Evolutionary conservation across 2,888 invertebrate genomes (phyloP).

Genomic region (Julus scandinavius): DNA sequence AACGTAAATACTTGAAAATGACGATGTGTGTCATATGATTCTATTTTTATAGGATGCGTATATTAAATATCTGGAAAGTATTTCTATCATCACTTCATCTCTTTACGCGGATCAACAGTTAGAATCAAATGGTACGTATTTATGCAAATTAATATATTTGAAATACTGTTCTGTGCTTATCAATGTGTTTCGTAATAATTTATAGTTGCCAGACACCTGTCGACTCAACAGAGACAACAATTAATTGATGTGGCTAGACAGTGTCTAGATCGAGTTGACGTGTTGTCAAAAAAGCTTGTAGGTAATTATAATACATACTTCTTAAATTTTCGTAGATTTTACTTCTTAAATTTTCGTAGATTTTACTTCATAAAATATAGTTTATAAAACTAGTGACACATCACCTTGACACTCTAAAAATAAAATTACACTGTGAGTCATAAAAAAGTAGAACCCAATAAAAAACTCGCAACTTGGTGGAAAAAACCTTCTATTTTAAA

Average conservation of each 20-base stretch:
- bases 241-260: constrained; percentile 55
- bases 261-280: constrained; percentile 55
- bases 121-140: background rate
- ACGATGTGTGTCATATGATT: background rate
- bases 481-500: too few relatives aligned
- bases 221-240: constrained; percentile 48
- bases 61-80: constrained; percentile 55
- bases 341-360: too few relatives aligned
- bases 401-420: too few relatives aligned
- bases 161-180: background rate
- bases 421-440: too few relatives aligned
- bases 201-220: constrained; percentile 43
- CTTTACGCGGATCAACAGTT: constrained; percentile 4
- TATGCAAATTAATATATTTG: too few relatives aligned
- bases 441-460: too few relatives aligned
- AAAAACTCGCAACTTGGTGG: too few relatives aligned
- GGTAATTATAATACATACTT: constrained; percentile 8
- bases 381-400: too few relatives aligned
- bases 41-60: constrained; percentile 55
- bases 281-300: constrained; percentile 44
- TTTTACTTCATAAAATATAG: too few relatives aligned
- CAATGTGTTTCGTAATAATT: background rate
- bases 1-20: background rate
- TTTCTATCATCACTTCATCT: constrained; percentile 51
- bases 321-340: too few relatives aligned